Conservation (phyloP, 2,797 vertebrate genomes). For the Jordanella pulchra region DNA sequence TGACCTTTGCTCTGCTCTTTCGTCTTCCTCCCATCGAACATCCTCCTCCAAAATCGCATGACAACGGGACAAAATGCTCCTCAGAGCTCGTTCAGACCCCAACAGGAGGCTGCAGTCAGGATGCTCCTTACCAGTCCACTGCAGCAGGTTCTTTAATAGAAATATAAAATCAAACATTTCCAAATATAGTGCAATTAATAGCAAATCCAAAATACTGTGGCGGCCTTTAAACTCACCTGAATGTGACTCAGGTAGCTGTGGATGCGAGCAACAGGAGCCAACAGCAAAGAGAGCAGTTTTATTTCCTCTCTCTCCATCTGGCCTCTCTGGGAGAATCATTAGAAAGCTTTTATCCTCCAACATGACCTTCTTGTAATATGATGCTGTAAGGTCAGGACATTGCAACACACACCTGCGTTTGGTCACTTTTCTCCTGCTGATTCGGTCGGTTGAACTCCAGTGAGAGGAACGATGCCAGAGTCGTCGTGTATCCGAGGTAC, state of each 20-base stretch:
- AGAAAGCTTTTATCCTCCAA: not conserved
- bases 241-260: slow-evolving; percentile 80
- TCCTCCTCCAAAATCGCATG: slow-evolving; percentile 75
- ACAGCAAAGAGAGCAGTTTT: slow-evolving; percentile 73
- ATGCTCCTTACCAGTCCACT: slow-evolving; percentile 77
- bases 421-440: slow-evolving; percentile 43
- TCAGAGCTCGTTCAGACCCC: slow-evolving; percentile 72
- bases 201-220: no score
- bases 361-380: not conserved
- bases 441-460: slow-evolving; percentile 72
- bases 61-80: slow-evolving; percentile 70
- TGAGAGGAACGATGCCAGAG: slow-evolving; percentile 73
- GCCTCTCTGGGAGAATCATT: slow-evolving; percentile 35
- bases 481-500: slow-evolving; percentile 76
- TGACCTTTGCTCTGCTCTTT: slow-evolving; percentile 56
- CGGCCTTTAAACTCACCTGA: slow-evolving; percentile 69
- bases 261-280: slow-evolving; percentile 77
- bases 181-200: not conserved
- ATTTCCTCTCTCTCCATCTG: slow-evolving; percentile 72
- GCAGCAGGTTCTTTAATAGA: slow-evolving; percentile 69
- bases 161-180: not conserved
- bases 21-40: slow-evolving; percentile 65
- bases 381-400: fast-evolving
- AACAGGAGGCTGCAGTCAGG: slow-evolving; percentile 79
- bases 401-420: slow-evolving; percentile 55